Conservation (phyloP, 2,888 invertebrate species). For the Anoplius nigerrimus region DNA sequence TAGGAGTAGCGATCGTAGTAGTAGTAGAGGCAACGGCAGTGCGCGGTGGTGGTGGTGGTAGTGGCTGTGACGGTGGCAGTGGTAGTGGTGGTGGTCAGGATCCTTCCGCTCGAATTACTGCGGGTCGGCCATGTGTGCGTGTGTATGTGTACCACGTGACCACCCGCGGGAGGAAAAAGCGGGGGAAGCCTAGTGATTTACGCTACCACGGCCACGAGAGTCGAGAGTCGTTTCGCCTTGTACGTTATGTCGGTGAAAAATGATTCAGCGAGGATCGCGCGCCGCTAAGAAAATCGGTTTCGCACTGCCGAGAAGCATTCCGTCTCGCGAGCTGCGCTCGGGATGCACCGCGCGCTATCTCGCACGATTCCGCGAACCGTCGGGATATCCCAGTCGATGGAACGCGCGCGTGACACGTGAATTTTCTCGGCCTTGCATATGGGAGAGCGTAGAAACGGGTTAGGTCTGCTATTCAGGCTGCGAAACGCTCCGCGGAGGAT, state of each 20-base stretch:
- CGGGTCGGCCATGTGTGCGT: background rate
- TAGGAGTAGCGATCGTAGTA: no score
- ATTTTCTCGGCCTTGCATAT: no score
- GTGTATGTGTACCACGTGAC: slow-evolving; percentile 13
- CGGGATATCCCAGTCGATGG: no score
- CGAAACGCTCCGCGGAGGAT: no score
- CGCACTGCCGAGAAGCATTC: slow-evolving; percentile 3
- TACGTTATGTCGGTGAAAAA: background rate
- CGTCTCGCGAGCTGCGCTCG: background rate
- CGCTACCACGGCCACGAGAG: background rate
- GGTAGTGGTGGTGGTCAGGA: slow-evolving; percentile 19
- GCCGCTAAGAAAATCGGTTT: background rate
- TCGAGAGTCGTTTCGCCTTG: slow-evolving; percentile 3
- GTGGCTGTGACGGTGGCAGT: no score
- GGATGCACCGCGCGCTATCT: no score
- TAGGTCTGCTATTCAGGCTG: no score
- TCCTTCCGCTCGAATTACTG: slow-evolving; percentile 18
- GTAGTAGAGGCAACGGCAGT: no score
- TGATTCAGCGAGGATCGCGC: background rate
- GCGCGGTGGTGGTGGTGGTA: no score
- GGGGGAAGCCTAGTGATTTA: slow-evolving; percentile 5
- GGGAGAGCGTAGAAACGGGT: no score
- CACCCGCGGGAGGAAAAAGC: slow-evolving; percentile 19
- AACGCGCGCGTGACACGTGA: no score
- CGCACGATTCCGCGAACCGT: no score